phyloP scores from a whole-genome alignment of 92 coral and sea anemone genomes.

The Parazoanthus atlanticus region DNA sequence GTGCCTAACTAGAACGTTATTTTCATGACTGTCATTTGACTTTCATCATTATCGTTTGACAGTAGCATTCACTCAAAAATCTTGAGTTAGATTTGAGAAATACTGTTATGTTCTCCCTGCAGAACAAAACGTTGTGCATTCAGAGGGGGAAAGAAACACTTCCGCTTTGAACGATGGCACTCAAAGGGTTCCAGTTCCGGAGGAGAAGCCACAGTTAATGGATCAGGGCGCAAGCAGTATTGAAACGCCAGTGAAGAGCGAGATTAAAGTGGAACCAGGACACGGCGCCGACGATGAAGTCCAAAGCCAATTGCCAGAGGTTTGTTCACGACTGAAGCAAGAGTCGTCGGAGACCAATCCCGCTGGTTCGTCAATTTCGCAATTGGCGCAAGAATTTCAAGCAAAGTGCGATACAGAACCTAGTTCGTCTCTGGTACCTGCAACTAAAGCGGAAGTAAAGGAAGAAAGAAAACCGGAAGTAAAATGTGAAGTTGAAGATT shows the following conservation, averaged over 20 bases:
- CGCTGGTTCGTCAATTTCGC: not conserved
- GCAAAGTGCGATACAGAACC: not conserved
- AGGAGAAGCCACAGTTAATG: not conserved
- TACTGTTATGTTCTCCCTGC: not conserved
- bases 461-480: constrained; percentile 8
- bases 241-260: not conserved
- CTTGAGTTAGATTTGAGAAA: not conserved
- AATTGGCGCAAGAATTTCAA: not conserved
- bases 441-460: not conserved
- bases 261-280: not conserved
- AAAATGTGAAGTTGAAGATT: constrained; percentile 20
- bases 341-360: not conserved
- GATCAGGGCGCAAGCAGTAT: not conserved
- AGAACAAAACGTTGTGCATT: not conserved
- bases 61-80: not conserved
- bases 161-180: not conserved
- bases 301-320: too few relatives aligned
- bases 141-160: not conserved
- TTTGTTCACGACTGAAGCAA: not conserved
- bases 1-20: too few relatives aligned
- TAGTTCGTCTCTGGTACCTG: not conserved
- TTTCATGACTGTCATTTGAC: too few relatives aligned
- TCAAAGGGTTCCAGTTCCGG: not conserved
- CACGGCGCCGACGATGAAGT: not conserved
- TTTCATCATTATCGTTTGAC: not conserved